A percentile compares a stretch with the other conserved stretches of the same genome.
These are phyloP conservation scores for Habropoda laboriosa DNA, from an alignment of 1,140 invertebrate species.

Conservation along the genomic window DNA sequence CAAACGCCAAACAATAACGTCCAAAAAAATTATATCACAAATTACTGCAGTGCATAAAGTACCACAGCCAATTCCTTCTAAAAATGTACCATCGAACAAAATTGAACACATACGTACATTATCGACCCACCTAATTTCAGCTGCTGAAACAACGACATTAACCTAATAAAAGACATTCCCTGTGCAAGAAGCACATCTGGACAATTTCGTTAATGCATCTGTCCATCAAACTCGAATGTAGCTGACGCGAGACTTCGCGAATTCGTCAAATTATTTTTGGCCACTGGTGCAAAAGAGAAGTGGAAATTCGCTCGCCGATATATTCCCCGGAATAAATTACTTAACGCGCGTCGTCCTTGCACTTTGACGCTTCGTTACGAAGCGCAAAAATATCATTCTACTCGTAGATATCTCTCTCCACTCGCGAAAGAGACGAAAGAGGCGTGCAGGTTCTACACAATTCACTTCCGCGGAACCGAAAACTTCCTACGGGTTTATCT, in stretches of 20 bases:
- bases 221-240: slow-evolving; percentile 7
- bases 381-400: slow-evolving; percentile 9
- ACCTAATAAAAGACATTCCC: not conserved
- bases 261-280: slow-evolving; percentile 16
- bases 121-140: too few relatives aligned
- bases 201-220: slow-evolving; percentile 33
- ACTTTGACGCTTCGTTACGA: not conserved
- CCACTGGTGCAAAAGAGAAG: not conserved
- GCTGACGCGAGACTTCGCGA: too few relatives aligned
- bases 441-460: not conserved
- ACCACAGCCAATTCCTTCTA: too few relatives aligned
- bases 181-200: not conserved
- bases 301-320: not conserved
- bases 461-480: not conserved
- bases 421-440: not conserved
- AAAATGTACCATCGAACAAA: too few relatives aligned
- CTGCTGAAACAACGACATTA: too few relatives aligned
- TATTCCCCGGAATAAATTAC: slow-evolving; percentile 5
- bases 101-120: too few relatives aligned
- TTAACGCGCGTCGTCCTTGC: not conserved
- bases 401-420: not conserved
- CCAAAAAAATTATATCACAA: too few relatives aligned
- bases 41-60: too few relatives aligned
- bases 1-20: too few relatives aligned
- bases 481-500: not conserved